Conservation (phyloP, 2,888 invertebrate genomes). For the Galerucella nymphaeae region DNA sequence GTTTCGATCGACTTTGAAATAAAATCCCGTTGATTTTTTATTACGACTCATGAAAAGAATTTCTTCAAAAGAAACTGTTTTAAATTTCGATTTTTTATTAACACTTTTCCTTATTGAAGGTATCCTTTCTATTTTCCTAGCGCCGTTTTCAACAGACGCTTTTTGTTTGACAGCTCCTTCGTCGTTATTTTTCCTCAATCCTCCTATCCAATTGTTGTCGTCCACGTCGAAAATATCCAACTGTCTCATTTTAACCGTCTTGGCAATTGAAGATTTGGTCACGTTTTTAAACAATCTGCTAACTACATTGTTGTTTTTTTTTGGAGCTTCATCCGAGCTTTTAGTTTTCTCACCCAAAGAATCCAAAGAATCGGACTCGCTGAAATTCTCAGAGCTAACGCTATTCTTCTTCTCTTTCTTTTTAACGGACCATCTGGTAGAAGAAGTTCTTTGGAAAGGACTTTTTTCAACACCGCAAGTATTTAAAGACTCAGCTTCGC, state of each 20-base stretch:
- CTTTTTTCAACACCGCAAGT: conserved; percentile 34
- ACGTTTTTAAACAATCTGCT: conserved; percentile 69
- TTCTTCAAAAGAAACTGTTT: conserved; percentile 52
- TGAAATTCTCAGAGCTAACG: conserved; percentile 74
- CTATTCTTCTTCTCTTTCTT: conserved; percentile 61
- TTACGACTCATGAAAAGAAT: conserved; percentile 50
- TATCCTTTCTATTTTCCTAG: conserved; percentile 37
- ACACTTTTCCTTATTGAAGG: conserved; percentile 65
- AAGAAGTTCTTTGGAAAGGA: conserved; percentile 49
- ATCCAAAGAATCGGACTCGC: conserved; percentile 74
- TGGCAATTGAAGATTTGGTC: conserved; percentile 72
- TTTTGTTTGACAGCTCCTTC: conserved; percentile 34
- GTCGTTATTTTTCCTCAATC: conserved; percentile 48
- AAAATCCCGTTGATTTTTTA: conserved; percentile 52
- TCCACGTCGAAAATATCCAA: conserved; percentile 66
- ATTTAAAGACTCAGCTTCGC: conserved; percentile 46
- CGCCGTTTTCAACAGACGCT: conserved; percentile 19
- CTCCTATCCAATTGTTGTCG: conserved; percentile 54
- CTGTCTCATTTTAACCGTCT: conserved; percentile 71
- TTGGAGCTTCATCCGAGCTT: conserved; percentile 41
- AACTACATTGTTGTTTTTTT: conserved; percentile 57
- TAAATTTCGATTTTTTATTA: conserved; percentile 59
- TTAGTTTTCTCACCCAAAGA: conserved; percentile 58
- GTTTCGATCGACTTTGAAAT: conserved; percentile 47
- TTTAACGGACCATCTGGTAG: conserved; percentile 43